Evolutionary conservation across 2,888 invertebrate species (phyloP).

Genomic region (Coremacera marginata): DNA sequence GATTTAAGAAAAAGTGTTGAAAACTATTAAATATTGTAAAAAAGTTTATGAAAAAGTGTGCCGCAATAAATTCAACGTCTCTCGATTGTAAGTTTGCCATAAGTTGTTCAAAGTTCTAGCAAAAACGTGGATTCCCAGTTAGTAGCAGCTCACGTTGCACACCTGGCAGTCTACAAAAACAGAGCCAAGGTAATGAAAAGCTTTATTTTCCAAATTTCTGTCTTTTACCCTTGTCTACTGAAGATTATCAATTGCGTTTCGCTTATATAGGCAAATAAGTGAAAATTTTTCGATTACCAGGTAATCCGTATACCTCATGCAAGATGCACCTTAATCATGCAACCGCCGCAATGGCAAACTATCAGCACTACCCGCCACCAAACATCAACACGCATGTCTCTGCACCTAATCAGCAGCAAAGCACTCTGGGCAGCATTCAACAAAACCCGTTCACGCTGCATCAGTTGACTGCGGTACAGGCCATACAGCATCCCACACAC

Average conservation of each 20-base stretch:
- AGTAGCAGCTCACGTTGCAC: constrained; percentile 45
- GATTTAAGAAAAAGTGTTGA: constrained; percentile 52
- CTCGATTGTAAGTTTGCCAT: constrained; percentile 47
- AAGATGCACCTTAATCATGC: constrained; percentile 66
- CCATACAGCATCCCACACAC: constrained; percentile 65
- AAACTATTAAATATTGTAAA: constrained; percentile 41
- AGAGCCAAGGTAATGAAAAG: constrained; percentile 41
- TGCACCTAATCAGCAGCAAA: constrained; percentile 58
- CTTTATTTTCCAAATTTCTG: constrained; percentile 14
- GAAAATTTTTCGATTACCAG: constrained; percentile 32
- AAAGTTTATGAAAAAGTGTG: constrained; percentile 35
- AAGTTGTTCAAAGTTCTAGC: constrained; percentile 46
- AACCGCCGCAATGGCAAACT: constrained; percentile 64
- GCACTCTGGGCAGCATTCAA: constrained; percentile 61
- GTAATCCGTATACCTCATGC: constrained; percentile 59
- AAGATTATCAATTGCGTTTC: constrained; percentile 3
- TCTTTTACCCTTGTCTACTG: background rate
- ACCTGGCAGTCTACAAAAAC: constrained; percentile 54
- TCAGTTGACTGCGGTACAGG: constrained; percentile 64
- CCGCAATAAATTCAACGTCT: background rate
- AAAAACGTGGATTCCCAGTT: constrained; percentile 56
- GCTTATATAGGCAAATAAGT: constrained; percentile 20
- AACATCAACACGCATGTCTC: constrained; percentile 59
- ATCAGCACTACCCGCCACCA: constrained; percentile 64
- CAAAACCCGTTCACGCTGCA: constrained; percentile 63